Base-by-base conservation (phyloP, 2,888 invertebrate genomes). In the Athalia rosae region DNA sequence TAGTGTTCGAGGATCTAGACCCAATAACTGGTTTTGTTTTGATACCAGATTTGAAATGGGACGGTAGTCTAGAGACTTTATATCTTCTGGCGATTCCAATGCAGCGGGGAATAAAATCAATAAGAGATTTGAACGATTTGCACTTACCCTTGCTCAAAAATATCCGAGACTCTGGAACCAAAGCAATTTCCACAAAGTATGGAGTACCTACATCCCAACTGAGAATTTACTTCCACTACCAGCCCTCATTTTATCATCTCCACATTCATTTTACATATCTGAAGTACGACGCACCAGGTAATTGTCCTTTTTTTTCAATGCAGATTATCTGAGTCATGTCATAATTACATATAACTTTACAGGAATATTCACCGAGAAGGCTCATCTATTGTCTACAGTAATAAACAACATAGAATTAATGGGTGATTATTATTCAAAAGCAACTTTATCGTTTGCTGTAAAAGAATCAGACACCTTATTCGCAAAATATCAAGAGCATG, bases 31-130 rank as follows among this genome's bases (percentile, higher is more conserved):
- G 99, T 0, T 99, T 99, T 88, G 91, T 99, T 11, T 90, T 99
- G 11, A 86, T 98, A 0, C 98, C 98, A 0, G 99, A 99, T 90
- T 91, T 99, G 77, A 99, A 99, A 90, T 99, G 99, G 99, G 96
- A 98, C 90, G 96, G 97, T 11, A 89, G 93, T 63, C 81, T 94
- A 15, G 95, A 96, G 85, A 95, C 95, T 0, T 90, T 99, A 11
- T 98, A 99, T 88, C 90, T 97, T 6, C 90, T 98, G 76, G 99
- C 96, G 0, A 94, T 99, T 78, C 92, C 95, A 0, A 93, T 94
- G 82, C 92, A 93, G 80, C 93, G 92, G 81, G 94, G 93, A 69
- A 92, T 99, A 5, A 95, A 94, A 88, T 97, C 97, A 0, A 85
- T 99, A 53, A 92, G 99, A 83, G 98, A 98, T 88, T 92, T 99